Evolutionary conservation across 1,140 invertebrate genomes (phyloP).

Genomic region (Brachionus koreanus): DNA sequence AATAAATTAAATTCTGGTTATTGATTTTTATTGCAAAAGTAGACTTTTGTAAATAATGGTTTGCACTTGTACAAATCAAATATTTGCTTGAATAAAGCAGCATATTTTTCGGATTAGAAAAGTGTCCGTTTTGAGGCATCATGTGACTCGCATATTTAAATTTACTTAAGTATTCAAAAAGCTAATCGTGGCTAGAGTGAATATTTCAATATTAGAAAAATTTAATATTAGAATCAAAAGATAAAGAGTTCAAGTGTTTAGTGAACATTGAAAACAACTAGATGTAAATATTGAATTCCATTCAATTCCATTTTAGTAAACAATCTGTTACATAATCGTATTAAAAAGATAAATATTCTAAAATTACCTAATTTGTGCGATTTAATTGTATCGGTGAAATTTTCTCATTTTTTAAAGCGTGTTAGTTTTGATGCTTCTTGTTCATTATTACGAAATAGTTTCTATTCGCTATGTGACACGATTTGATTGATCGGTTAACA

Average conservation of each 20-base stretch:
- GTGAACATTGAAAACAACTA: constrained; percentile 2
- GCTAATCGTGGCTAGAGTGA: background rate
- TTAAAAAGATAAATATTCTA: background rate
- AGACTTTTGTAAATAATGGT: background rate
- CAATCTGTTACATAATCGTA: constrained; percentile 20
- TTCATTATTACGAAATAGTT: background rate
- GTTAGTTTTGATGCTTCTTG: constrained; percentile 26
- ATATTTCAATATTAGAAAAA: background rate
- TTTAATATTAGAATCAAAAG: background rate
- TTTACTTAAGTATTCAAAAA: background rate
- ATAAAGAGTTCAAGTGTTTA: background rate
- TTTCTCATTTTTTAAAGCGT: constrained; percentile 10
- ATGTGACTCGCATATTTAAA: constrained; percentile 2
- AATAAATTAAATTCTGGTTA: background rate
- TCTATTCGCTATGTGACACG: background rate
- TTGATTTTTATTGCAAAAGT: background rate
- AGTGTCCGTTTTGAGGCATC: background rate
- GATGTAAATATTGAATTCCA: background rate
- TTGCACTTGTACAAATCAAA: background rate
- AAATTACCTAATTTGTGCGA: constrained; percentile 1
- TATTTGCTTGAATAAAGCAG: background rate
- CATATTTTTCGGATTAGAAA: background rate
- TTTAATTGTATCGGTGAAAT: constrained; percentile 7
- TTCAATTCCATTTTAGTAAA: constrained; percentile 3
- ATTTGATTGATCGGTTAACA: constrained; percentile 33